Percentiles rank a stretch among this genome's conserved stretches.
These are phyloP conservation scores for Mesorhabditis spiculigera DNA, from an alignment of 2,888 invertebrate genomes.

Conservation along the genomic window DNA sequence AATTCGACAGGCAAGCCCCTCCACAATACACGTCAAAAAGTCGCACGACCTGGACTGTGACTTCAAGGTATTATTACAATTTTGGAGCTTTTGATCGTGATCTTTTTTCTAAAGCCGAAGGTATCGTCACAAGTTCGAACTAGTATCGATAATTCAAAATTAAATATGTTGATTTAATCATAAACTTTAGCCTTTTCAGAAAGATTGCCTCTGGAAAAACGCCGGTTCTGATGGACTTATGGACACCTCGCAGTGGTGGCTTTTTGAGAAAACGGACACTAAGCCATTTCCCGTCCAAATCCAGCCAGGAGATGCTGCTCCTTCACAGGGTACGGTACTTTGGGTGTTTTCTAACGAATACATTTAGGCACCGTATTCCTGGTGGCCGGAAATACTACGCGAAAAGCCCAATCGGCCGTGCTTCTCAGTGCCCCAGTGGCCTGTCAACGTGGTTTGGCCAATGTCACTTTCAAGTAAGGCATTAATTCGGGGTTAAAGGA, in stretches of 20 bases:
- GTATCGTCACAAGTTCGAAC: no score
- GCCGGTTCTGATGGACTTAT: constrained; percentile 45
- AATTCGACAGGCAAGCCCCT: constrained; percentile 35
- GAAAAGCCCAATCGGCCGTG: constrained; percentile 44
- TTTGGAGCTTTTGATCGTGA: no score
- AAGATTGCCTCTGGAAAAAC: constrained; percentile 52
- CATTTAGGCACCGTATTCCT: constrained; percentile 43
- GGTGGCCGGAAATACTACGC: constrained; percentile 55
- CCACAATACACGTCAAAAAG: constrained; percentile 36
- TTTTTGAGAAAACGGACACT: constrained; percentile 43
- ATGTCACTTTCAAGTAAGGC: constrained; percentile 45
- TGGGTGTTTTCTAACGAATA: neutral
- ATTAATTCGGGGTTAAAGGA: no score
- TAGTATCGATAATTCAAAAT: no score
- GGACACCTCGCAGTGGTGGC: constrained; percentile 55
- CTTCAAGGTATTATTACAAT: no score
- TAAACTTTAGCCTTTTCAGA: no score
- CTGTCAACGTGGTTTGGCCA: constrained; percentile 49
- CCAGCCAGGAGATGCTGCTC: constrained; percentile 42
- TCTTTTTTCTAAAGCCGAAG: no score
- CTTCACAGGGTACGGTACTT: constrained; percentile 16
- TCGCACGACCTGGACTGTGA: constrained; percentile 46
- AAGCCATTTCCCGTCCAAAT: constrained; percentile 54
- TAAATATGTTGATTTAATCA: no score
- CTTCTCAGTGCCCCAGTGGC: constrained; percentile 53